These are phyloP conservation scores for Orthonychiurus folsomi DNA, from an alignment of 2,888 invertebrate genomes.

Conservation along the genomic window DNA sequence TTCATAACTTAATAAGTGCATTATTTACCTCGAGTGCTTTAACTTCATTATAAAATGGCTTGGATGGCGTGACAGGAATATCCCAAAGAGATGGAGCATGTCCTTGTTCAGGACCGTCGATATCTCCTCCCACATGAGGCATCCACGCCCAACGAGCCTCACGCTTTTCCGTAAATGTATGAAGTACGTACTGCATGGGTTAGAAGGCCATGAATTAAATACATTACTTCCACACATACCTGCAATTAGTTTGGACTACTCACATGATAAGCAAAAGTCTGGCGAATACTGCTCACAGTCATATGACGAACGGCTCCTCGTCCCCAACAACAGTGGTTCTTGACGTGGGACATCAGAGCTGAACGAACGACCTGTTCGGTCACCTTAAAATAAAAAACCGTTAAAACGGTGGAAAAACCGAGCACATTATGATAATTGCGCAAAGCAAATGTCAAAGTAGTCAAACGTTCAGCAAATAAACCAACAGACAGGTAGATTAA, in stretches of 20 bases:
- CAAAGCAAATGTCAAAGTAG: too few species aligned
- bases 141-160: slow-evolving; percentile 49
- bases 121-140: slow-evolving; percentile 46
- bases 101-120: slow-evolving; percentile 44
- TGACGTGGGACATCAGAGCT: slow-evolving; percentile 46
- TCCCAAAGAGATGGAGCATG: slow-evolving; percentile 48
- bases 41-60: slow-evolving; percentile 46
- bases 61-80: slow-evolving; percentile 44
- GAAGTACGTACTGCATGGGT: slow-evolving; percentile 47
- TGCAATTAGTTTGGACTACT: too few species aligned
- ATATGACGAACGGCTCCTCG: slow-evolving; percentile 47
- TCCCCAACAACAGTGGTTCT: slow-evolving; percentile 49
- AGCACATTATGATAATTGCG: too few species aligned
- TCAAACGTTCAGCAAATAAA: too few species aligned
- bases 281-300: slow-evolving; percentile 46
- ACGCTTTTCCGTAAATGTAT: slow-evolving; percentile 50
- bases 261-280: slow-evolving; percentile 49
- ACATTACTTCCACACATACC: neutral
- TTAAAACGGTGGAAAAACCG: too few species aligned
- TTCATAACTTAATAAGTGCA: too few species aligned
- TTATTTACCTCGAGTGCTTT: slow-evolving; percentile 42
- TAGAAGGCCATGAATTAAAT: neutral
- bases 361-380: slow-evolving; percentile 44
- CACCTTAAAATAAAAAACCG: too few species aligned
- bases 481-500: too few species aligned